phyloP scores from a whole-genome alignment of 2,888 invertebrate species.

The Ophion ventricosus region DNA sequence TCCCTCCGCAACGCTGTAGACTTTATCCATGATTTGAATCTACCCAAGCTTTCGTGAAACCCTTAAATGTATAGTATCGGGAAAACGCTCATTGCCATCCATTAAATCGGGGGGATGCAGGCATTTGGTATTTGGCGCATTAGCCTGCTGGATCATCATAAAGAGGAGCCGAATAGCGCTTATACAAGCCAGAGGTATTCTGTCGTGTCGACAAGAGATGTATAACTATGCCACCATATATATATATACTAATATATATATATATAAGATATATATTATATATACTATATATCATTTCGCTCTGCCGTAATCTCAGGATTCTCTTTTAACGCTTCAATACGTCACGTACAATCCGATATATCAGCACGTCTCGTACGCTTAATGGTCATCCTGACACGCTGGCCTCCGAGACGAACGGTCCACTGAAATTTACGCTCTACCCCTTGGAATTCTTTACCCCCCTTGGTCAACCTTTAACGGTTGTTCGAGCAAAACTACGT shows the following conservation, averaged over 20 bases:
- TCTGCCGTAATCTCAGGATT: conserved; percentile 62
- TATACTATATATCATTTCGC: conserved; percentile 8
- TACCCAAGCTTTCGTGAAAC: background rate
- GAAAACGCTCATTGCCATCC: background rate
- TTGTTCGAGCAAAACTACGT: conserved; percentile 27
- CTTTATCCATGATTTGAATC: background rate
- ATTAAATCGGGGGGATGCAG: background rate
- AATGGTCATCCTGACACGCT: conserved; percentile 63
- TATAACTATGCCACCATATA: conserved; percentile 33
- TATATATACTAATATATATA: background rate
- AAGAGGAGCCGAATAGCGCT: conserved; percentile 24
- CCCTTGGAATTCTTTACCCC: conserved; percentile 26
- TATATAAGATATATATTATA: background rate
- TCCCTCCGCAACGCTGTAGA: background rate
- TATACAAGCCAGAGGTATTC: conserved; percentile 36
- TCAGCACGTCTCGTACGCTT: conserved; percentile 57
- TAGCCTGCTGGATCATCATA: conserved; percentile 51
- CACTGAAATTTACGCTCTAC: conserved; percentile 65
- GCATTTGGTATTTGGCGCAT: conserved; percentile 32
- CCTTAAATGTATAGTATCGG: background rate
- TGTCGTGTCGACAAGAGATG: conserved; percentile 42
- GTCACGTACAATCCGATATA: conserved; percentile 66
- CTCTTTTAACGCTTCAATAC: conserved; percentile 67
- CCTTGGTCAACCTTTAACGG: conserved; percentile 47
- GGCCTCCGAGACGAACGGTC: conserved; percentile 62